Base-by-base conservation (phyloP, 1,140 invertebrate genomes). In the Venturia canescens region DNA sequence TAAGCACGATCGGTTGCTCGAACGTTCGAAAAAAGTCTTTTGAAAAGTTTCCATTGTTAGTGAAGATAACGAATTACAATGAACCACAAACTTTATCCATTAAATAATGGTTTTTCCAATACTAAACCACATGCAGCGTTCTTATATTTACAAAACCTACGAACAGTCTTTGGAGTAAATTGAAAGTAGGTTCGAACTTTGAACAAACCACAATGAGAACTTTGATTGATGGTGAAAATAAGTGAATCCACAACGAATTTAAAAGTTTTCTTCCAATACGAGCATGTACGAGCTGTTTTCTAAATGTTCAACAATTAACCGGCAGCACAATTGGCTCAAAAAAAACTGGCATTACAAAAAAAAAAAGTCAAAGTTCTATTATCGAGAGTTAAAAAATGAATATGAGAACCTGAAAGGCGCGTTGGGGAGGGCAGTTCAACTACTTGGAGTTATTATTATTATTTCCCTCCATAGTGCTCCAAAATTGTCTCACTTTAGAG, bases 401-500 rank as follows among this genome's bases (percentile, higher is more conserved):
- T 44, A 72, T 44, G 34, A 23, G 44, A 26, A 44, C 38, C 31
- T 72, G 7, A 48, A 44, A 72, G 26, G 23, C 26, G 29, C 21
- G 48, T 18, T 29, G 23, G 44, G 48, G n/a, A 21, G 70, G 31
- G 60, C n/a, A 1, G 53, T 44, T 72, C 70, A 72, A 74, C 71
- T 79, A 71, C 26, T 91, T 91, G 82, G 82, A 75, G 81, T 87
- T 79, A 53, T 66, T 66, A 71, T 79, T 80, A 79, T 79, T 87
- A 90, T 90, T 91, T 80, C 90, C 90, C 83, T 92, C 92, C 91
- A 91, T 89, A 79, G 92, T 91, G 83, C 90, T 92, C 92, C 92
- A 92, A 90, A 92, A 92, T 66, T 92, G 90, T 86, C 88, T 88
- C 83, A 92, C 89, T 91, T 91, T 92, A 79, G 91, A 92, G 83